phyloP scores from a whole-genome alignment of 2,113 vertebrate species.

The Tinamus guttatus region DNA sequence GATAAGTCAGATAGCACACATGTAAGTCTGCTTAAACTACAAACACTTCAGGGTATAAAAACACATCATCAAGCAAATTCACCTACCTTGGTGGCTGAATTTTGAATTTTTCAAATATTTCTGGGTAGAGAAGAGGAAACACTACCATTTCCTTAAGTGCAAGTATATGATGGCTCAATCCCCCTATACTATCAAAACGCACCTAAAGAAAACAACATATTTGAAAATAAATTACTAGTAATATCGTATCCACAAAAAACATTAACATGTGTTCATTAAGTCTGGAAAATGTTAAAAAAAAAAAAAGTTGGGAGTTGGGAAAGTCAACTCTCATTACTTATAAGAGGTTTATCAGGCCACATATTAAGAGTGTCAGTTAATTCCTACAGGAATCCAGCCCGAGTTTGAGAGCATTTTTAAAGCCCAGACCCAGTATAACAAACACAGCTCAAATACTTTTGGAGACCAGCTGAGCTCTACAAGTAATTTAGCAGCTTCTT shows the following conservation, averaged over 20 bases:
- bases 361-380: background rate
- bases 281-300: background rate
- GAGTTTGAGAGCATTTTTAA: background rate
- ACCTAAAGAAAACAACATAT: slow-evolving; percentile 79
- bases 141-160: slow-evolving; percentile 99
- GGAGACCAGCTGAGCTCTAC: background rate
- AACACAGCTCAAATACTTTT: background rate
- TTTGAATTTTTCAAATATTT: slow-evolving; percentile 98
- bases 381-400: background rate
- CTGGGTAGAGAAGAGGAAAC: slow-evolving; percentile 96
- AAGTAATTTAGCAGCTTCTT: background rate
- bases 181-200: slow-evolving; percentile 94
- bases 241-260: background rate
- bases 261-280: background rate
- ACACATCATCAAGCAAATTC: background rate
- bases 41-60: background rate
- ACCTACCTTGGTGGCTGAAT: slow-evolving; percentile 97
- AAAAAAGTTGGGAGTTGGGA: background rate
- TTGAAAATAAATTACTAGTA: background rate
- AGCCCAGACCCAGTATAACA: background rate
- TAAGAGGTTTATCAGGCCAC: accelerated
- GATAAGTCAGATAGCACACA: background rate
- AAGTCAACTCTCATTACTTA: background rate
- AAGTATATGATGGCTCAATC: slow-evolving; percentile 94
- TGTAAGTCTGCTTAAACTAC: background rate